Evolutionary conservation across 2,113 vertebrate genomes (phyloP).

Genomic region (Brachionichthys hirsutus): DNA sequence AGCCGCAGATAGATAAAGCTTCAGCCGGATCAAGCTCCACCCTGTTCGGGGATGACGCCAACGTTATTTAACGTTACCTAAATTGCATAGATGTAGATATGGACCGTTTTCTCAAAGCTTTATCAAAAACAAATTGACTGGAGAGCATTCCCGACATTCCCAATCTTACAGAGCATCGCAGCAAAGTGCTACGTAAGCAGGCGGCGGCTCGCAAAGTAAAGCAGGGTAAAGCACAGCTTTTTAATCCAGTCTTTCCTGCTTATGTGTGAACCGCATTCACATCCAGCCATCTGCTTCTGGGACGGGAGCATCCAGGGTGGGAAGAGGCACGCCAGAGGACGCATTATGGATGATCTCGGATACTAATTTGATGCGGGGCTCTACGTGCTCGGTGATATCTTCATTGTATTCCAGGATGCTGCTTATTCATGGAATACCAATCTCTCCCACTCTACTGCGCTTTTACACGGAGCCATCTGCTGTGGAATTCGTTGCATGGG

Average conservation of each 20-base stretch:
- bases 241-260: slow-evolving; percentile 21
- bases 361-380: slow-evolving; percentile 45
- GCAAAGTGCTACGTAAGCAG: slow-evolving; percentile 19
- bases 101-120: no score
- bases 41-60: no score
- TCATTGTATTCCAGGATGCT: slow-evolving; percentile 34
- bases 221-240: slow-evolving; percentile 40
- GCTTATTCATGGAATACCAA: slow-evolving; percentile 25
- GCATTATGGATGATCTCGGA: slow-evolving; percentile 34
- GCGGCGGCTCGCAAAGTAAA: slow-evolving; percentile 59
- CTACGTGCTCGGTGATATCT: slow-evolving; percentile 37
- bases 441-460: slow-evolving; percentile 40
- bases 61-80: no score
- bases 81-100: no score
- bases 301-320: slow-evolving; percentile 13
- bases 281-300: slow-evolving; percentile 59
- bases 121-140: no score
- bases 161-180: not conserved
- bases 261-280: slow-evolving; percentile 47
- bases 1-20: not conserved
- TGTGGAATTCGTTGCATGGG: not conserved
- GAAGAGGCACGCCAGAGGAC: not conserved
- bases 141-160: no score
- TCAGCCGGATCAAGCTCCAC: slow-evolving; percentile 30
- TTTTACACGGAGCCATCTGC: slow-evolving; percentile 41